Percentiles rank a stretch among this genome's conserved stretches.
Evolutionary conservation across 2,888 invertebrate genomes (phyloP).

Genomic region (Rambutsinella grinnellia): DNA sequence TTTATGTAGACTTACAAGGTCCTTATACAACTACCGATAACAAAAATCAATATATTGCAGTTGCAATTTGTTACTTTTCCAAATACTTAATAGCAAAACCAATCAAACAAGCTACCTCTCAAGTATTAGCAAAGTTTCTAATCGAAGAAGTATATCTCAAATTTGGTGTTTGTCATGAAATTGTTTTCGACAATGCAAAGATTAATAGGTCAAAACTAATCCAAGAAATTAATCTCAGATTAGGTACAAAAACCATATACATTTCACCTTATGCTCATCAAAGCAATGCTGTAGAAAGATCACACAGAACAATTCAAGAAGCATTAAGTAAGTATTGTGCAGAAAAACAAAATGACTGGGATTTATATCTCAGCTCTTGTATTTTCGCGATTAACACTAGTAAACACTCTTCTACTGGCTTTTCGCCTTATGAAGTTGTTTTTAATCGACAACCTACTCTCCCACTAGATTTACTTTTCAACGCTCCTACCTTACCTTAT

Average conservation of each 20-base stretch:
- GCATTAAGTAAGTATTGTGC: not conserved
- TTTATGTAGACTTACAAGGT: not conserved
- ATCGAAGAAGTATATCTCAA: not conserved
- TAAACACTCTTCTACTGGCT: no score
- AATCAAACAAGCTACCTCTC: not conserved
- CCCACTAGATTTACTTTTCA: no score
- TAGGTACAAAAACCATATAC: slow-evolving; percentile 1
- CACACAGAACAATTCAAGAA: slow-evolving; percentile 1
- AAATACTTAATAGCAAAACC: not conserved
- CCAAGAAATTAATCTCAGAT: not conserved
- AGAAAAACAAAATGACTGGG: not conserved
- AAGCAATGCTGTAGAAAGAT: not conserved
- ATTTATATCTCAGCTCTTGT: not conserved
- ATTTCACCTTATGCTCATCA: not conserved
- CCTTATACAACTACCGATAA: not conserved
- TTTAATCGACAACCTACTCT: no score
- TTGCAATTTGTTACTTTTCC: not conserved
- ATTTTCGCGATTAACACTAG: no score
- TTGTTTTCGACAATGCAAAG: not conserved
- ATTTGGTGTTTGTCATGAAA: not conserved
- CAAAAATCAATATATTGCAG: not conserved
- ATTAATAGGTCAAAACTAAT: not conserved
- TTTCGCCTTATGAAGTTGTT: no score
- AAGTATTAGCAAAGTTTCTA: not conserved
- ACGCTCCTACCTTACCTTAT: not conserved